Evolutionary conservation across 2,113 vertebrate genomes (phyloP).

Genomic region (Larimichthys polyactis): DNA sequence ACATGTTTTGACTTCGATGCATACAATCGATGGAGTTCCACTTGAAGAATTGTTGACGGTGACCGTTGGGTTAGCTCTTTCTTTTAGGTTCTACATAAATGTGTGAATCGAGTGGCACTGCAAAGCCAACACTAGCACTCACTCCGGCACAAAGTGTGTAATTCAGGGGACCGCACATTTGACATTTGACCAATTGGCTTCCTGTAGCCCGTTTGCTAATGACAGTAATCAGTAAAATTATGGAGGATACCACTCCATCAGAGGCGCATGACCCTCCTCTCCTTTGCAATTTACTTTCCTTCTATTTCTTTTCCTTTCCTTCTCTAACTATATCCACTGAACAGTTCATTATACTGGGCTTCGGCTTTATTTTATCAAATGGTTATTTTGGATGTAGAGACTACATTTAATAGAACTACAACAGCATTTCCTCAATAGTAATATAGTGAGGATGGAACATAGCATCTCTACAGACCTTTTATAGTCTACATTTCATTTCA

Average conservation of each 20-base stretch:
- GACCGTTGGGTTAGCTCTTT: slow-evolving; percentile 13
- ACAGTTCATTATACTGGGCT: not conserved
- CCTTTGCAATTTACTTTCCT: slow-evolving; percentile 1
- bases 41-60: not conserved
- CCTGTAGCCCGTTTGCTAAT: slow-evolving; percentile 54
- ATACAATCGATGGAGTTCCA: not conserved
- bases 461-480: slow-evolving; percentile 33
- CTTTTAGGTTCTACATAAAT: not conserved
- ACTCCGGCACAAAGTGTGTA: slow-evolving; percentile 32
- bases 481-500: slow-evolving; percentile 63
- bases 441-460: slow-evolving; percentile 22
- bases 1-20: not conserved
- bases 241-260: slow-evolving; percentile 39
- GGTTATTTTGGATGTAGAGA: slow-evolving; percentile 39
- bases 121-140: slow-evolving; percentile 16
- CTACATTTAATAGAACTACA: not conserved
- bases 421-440: slow-evolving; percentile 18
- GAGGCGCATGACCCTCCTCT: not conserved
- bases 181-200: slow-evolving; percentile 41
- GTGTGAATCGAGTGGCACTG: not conserved
- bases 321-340: not conserved
- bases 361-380: slow-evolving; percentile 22
- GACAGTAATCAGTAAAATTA: slow-evolving; percentile 65
- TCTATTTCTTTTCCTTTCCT: slow-evolving; percentile 3
- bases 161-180: slow-evolving; percentile 34